These are phyloP conservation scores for Toxotes chatareus DNA, from an alignment of 2,113 vertebrate species.

Conservation along the genomic window DNA sequence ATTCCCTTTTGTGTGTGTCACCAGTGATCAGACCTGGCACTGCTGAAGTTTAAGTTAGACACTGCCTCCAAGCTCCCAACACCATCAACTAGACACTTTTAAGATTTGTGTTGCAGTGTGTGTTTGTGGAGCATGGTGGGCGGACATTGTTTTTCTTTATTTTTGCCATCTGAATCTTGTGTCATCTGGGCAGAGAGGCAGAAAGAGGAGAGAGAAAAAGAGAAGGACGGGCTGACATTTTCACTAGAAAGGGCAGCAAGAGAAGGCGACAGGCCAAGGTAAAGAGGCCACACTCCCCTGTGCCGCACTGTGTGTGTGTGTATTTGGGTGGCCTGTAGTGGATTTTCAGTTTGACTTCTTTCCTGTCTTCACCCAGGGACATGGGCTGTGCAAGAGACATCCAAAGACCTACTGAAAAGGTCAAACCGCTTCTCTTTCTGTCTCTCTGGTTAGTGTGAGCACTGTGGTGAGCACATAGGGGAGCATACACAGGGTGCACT, in stretches of 20 bases:
- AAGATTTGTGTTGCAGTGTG: slow-evolving; percentile 5
- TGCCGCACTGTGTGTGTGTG: slow-evolving; percentile 49
- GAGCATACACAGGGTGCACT: slow-evolving; percentile 32
- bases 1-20: neutral
- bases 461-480: slow-evolving; percentile 47
- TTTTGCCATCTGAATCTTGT: slow-evolving; percentile 41
- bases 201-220: slow-evolving; percentile 34
- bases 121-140: slow-evolving; percentile 21
- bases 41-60: slow-evolving; percentile 8
- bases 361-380: slow-evolving; percentile 56
- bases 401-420: slow-evolving; percentile 65
- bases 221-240: slow-evolving; percentile 76
- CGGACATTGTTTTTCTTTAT: neutral
- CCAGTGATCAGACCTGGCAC: slow-evolving; percentile 4
- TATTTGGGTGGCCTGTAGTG: slow-evolving; percentile 46
- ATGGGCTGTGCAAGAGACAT: slow-evolving; percentile 50
- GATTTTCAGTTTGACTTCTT: slow-evolving; percentile 64
- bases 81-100: neutral
- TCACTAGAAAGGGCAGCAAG: slow-evolving; percentile 79
- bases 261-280: slow-evolving; percentile 74
- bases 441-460: slow-evolving; percentile 36
- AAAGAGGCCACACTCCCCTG: slow-evolving; percentile 60
- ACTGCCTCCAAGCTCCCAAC: slow-evolving; percentile 9
- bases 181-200: slow-evolving; percentile 51
- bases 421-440: slow-evolving; percentile 59